Base-by-base conservation (phyloP, 2,113 vertebrate species). In the Catharus bicknelli region DNA sequence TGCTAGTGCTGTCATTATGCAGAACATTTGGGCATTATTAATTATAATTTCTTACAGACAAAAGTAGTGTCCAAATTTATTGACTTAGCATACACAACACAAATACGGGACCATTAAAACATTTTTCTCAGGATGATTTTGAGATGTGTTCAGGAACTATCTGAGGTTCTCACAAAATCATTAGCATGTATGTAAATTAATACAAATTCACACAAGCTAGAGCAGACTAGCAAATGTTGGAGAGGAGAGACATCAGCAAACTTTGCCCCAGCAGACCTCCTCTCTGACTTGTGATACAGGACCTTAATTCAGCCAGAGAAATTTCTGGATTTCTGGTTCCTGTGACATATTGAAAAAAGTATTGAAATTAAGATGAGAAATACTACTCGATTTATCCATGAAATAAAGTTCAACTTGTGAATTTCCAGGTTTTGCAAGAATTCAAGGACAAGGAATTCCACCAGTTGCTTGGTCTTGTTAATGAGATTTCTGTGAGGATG, bases 71-170 rank as follows among this genome's bases (percentile, higher is more conserved):
- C 42, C 61, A 45, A 61, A 38, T 81, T 51, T 54, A 53, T 45
- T 63, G 25, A 6, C 7, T 21, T 6, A 51, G 26, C 26, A 17
- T 13, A 22, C 8, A 14, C 11, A 43, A 22, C 8, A 16, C 11
- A 43, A 48, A 25, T 14, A 17, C 0, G 0, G 5, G 7, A 45
- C 4, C 8, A 50, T 16, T 16, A 48, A n/a, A 32, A 16, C 2
- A 9, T 22, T 45, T 74, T 57, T 90, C 54, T 68, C 19, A 36
- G 25, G 2, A 45, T 63, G 32, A 36, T 16, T 6, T 74, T 82
- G 40, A 45, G 10, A 30, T 21, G 1, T 27, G 27, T 57, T 51
- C 32, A 69, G 29, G 29, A 77, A 17, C 7, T 50, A 40, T 5
- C 15, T 45, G 54, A 54, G 5, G 9, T 42, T 82, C 29, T 78